Evolutionary conservation across 2,888 invertebrate genomes (phyloP).

Genomic region (Tiliacea citrago): DNA sequence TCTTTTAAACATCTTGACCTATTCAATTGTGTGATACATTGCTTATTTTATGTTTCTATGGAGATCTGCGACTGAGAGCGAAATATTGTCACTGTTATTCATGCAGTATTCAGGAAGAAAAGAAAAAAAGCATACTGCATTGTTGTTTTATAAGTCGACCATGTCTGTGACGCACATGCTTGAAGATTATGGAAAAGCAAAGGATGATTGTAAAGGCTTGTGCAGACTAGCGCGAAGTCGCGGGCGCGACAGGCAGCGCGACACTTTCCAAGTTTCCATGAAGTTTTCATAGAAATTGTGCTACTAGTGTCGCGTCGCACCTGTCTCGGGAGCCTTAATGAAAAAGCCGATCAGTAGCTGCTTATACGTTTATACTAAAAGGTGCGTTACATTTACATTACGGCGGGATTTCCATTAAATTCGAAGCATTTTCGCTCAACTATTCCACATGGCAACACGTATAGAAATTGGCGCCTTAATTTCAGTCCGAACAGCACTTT

Average conservation of each 20-base stretch:
- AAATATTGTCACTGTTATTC: conserved; percentile 38
- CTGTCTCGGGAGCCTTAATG: neutral
- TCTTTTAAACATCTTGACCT: conserved; percentile 65
- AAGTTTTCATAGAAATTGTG: no score
- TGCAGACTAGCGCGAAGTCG: no score
- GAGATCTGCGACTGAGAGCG: conserved; percentile 36
- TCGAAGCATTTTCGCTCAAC: conserved; percentile 21
- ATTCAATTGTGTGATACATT: conserved; percentile 60
- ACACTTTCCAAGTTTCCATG: no score
- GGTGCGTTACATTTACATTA: no score
- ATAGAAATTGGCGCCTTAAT: conserved; percentile 34
- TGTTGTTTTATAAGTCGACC: conserved; percentile 10
- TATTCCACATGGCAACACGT: conserved; percentile 38
- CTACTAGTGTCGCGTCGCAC: no score
- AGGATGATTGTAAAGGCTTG: neutral
- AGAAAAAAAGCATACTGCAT: conserved; percentile 9
- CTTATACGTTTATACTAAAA: conserved; percentile 11
- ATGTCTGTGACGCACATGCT: neutral
- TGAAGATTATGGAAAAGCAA: neutral
- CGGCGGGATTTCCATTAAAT: conserved; percentile 32
- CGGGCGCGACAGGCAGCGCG: no score
- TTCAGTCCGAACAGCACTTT: conserved; percentile 17
- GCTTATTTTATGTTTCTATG: conserved; percentile 53
- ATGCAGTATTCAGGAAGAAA: conserved; percentile 14
- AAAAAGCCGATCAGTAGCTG: conserved; percentile 6